Evolutionary conservation across 2,888 invertebrate genomes (phyloP).

Genomic region (Aromia moschata): DNA sequence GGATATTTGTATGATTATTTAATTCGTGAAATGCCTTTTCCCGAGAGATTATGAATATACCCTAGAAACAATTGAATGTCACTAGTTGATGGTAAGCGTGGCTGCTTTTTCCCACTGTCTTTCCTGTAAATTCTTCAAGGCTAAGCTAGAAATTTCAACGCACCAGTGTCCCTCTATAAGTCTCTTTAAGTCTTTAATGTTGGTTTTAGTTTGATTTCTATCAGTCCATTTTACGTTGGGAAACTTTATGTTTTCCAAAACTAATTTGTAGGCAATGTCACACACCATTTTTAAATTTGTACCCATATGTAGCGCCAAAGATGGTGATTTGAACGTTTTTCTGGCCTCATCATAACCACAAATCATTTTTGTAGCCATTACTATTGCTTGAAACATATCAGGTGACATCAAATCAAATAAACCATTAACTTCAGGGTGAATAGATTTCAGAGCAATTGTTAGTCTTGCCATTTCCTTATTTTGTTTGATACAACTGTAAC

Average conservation of each 20-base stretch:
- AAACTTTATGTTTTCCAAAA: background rate
- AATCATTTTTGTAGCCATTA: conserved; percentile 33
- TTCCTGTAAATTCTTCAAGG: conserved; percentile 18
- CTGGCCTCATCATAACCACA: conserved; percentile 32
- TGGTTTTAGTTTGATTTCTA: background rate
- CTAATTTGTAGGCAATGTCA: conserved; percentile 6
- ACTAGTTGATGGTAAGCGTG: conserved; percentile 4
- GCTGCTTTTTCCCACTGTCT: conserved; percentile 19
- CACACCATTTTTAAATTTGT: conserved; percentile 37
- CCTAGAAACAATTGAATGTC: conserved; percentile 11
- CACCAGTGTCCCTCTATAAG: conserved; percentile 16
- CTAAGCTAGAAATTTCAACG: conserved; percentile 16
- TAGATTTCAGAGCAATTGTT: conserved; percentile 27
- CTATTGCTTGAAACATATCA: conserved; percentile 30
- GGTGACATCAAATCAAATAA: conserved; percentile 36
- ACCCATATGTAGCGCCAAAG: conserved; percentile 37
- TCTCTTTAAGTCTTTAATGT: conserved; percentile 4
- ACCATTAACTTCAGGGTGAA: conserved; percentile 11
- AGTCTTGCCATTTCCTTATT: conserved; percentile 42
- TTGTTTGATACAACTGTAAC: conserved; percentile 35
- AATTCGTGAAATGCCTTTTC: conserved; percentile 1
- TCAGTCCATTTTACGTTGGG: background rate
- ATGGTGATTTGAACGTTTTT: conserved; percentile 34
- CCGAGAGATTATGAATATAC: background rate
- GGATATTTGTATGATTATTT: background rate